Evolutionary conservation across 2,888 invertebrate genomes (phyloP).

Genomic region (Pachliopta kotzebuea): DNA sequence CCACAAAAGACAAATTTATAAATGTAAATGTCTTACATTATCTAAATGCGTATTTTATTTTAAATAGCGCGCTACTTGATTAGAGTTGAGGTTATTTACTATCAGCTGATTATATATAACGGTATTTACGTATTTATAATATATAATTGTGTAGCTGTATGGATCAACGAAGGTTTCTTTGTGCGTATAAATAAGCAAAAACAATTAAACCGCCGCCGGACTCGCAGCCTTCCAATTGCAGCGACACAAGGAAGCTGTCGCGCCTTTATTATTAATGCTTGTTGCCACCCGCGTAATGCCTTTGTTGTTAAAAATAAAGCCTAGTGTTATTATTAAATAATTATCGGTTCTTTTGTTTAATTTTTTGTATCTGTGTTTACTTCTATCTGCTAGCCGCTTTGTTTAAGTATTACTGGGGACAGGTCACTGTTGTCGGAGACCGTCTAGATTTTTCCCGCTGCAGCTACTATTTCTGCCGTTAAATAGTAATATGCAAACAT

Average conservation of each 20-base stretch:
- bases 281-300: conserved; percentile 36
- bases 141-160: not conserved
- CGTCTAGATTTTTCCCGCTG: not conserved
- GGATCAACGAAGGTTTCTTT: conserved; percentile 13
- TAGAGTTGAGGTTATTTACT: not conserved
- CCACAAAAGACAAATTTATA: too few species aligned
- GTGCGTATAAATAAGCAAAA: conserved; percentile 24
- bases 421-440: too few species aligned
- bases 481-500: too few species aligned
- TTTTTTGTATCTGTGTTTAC: conserved; percentile 7
- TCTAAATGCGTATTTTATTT: not conserved
- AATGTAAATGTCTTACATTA: not conserved
- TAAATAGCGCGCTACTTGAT: not conserved
- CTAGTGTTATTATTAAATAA: conserved; percentile 11
- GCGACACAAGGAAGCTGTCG: conserved; percentile 38
- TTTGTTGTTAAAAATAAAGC: conserved; percentile 28
- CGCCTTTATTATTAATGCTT: conserved; percentile 37
- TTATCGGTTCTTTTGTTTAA: conserved; percentile 1
- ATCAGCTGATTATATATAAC: not conserved
- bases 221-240: conserved; percentile 31
- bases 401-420: not conserved
- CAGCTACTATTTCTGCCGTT: too few species aligned
- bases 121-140: not conserved
- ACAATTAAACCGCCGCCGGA: conserved; percentile 27
- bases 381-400: not conserved